These are phyloP conservation scores for Epicampocera succincta DNA, from an alignment of 2,888 invertebrate genomes.

Conservation along the genomic window DNA sequence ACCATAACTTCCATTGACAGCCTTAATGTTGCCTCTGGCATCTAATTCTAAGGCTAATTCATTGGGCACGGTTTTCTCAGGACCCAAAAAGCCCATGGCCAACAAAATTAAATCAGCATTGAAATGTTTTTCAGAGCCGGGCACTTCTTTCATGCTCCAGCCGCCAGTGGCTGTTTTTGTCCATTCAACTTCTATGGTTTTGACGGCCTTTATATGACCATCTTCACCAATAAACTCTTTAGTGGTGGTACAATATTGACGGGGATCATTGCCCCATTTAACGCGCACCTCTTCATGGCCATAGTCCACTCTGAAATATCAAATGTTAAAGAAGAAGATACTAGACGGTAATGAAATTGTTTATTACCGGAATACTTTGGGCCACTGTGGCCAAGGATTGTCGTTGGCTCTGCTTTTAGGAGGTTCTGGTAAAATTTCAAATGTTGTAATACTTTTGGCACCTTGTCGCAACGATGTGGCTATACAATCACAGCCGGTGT, in stretches of 20 bases:
- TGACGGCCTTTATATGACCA: slow-evolving; percentile 95
- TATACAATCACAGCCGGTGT: slow-evolving; percentile 98
- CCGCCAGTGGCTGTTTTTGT: slow-evolving; percentile 93
- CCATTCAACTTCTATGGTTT: slow-evolving; percentile 96
- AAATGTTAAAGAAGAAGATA: background rate
- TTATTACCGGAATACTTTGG: slow-evolving; percentile 91
- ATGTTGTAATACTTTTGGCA: slow-evolving; percentile 92
- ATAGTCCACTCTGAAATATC: slow-evolving; percentile 89
- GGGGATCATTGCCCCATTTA: slow-evolving; percentile 95
- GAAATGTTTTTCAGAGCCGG: slow-evolving; percentile 89
- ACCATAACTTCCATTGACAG: slow-evolving; percentile 88
- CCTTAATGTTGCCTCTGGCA: slow-evolving; percentile 95
- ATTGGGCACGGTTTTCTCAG: slow-evolving; percentile 93
- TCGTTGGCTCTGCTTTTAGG: slow-evolving; percentile 89
- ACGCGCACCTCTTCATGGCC: slow-evolving; percentile 98
- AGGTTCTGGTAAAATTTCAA: slow-evolving; percentile 98
- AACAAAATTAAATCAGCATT: slow-evolving; percentile 95
- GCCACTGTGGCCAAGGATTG: slow-evolving; percentile 99
- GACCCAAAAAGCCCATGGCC: slow-evolving; percentile 99
- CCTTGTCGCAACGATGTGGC: slow-evolving; percentile 97
- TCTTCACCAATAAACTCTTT: slow-evolving; percentile 96
- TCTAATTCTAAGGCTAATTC: slow-evolving; percentile 92
- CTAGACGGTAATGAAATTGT: background rate
- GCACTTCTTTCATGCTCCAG: slow-evolving; percentile 95
- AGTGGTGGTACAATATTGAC: slow-evolving; percentile 95